Conservation (phyloP, 2,888 invertebrate species). For the Liopterus haemorrhoidalis region DNA sequence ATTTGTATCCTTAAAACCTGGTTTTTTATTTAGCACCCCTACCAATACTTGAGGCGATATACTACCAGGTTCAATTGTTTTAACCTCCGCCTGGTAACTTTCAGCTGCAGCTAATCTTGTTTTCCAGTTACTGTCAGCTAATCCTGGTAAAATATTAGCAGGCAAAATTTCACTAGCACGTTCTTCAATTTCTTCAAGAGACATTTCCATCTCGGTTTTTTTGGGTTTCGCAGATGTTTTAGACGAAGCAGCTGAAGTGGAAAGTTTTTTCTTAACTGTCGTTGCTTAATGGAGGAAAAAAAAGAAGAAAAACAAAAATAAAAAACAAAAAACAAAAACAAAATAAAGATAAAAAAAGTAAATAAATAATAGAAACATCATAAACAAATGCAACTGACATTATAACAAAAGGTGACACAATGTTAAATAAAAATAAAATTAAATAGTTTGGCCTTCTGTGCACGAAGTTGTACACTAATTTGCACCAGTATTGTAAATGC, state of each 20-base stretch:
- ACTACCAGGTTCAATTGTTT: constrained; percentile 56
- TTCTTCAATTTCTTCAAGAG: constrained; percentile 72
- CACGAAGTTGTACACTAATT: too few species aligned
- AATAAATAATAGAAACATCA: constrained; percentile 1
- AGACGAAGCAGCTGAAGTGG: constrained; percentile 37
- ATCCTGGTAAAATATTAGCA: constrained; percentile 56
- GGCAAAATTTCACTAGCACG: constrained; percentile 62
- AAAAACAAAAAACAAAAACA: constrained; percentile 4
- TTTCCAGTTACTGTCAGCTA: constrained; percentile 82
- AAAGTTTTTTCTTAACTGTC: constrained; percentile 39
- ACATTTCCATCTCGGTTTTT: constrained; percentile 60
- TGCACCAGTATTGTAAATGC: too few species aligned
- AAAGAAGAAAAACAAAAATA: constrained; percentile 4
- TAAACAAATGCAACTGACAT: too few species aligned
- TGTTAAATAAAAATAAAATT: too few species aligned
- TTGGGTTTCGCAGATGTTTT: constrained; percentile 40
- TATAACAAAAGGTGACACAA: too few species aligned
- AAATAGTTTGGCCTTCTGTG: too few species aligned
- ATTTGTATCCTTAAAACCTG: constrained; percentile 84
- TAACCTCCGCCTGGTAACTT: constrained; percentile 57
- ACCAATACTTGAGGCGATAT: constrained; percentile 71
- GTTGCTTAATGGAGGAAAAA: not conserved
- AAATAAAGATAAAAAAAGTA: constrained; percentile 1
- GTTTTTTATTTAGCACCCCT: constrained; percentile 70
- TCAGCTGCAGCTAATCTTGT: constrained; percentile 70